Base-by-base conservation (phyloP, 2,797 vertebrate species). In the Phrynocephalus vlangalii region DNA sequence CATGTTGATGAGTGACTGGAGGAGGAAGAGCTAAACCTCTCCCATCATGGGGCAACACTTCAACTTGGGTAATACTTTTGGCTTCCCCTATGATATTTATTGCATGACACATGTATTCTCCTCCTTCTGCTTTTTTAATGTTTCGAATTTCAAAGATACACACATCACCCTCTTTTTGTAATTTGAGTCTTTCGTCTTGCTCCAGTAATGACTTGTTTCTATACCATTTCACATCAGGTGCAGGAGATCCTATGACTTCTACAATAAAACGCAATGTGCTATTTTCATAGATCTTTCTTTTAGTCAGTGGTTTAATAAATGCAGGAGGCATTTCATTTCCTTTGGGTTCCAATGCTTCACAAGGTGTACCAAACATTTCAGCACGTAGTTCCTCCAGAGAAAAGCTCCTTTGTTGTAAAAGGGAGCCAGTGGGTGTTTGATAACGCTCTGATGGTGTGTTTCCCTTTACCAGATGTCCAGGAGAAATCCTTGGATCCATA, bases 81-180 rank as follows among this genome's bases (percentile, higher is more conserved):
- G 99, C 98, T 95, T 99, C 98, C 1, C 99, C 99, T 0, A 99
- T 96, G 90, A 98, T 98, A 95, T 99, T 99, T 72, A 98, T 95
- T 77, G 98, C 99, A 89, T 99, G 98, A 48, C 99, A 99, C 89
- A 99, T 97, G 89, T 99, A 99, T 89, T 98, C 98, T 30, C 99
- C 99, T 92, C 96, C 97, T 30, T 99, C 98, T 0, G 91, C 94
- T 94, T 98, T 98, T 30, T 96, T 96, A 73, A 98, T 50, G 10
- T 96, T 96, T 76, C 95, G 92, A 87, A 99, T 97, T 90, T 97
- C 97, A 79, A 99, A 94, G 1, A 97, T 95, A 90, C 97, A 98
- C 80, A 96, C 97, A 83, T 98, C 96, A 1, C 97, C 98, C 68
- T 98, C 97, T 90, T 98, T 97, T 89, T 97, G 97, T 89, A 98